Evolutionary conservation across 2,797 vertebrate species (phyloP).

Genomic region (Amniataba percoides): DNA sequence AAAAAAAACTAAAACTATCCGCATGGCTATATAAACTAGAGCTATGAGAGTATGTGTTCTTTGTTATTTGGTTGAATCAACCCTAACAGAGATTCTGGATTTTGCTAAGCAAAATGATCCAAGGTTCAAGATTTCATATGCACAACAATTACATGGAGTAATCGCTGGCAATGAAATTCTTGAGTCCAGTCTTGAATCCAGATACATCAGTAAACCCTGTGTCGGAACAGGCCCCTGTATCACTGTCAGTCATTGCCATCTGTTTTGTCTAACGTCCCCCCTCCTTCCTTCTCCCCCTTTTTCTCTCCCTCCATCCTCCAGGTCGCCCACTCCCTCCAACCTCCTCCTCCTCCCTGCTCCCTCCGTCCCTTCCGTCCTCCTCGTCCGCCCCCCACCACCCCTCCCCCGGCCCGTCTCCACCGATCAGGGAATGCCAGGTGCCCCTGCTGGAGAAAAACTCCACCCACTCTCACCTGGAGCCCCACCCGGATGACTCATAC

Average conservation of each 20-base stretch:
- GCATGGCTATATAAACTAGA: neutral
- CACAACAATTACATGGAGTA: too few relatives aligned
- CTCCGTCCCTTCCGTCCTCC: constrained; percentile 92
- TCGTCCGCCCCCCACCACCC: constrained; percentile 93
- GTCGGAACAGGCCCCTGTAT: constrained; percentile 48
- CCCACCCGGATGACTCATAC: constrained; percentile 96
- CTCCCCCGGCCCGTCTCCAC: constrained; percentile 88
- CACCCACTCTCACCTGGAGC: constrained; percentile 98
- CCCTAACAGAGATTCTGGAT: neutral
- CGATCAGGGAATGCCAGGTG: constrained; percentile 95
- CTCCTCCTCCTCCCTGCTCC: constrained; percentile 95
- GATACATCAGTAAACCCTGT: constrained; percentile 32
- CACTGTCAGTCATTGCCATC: constrained; percentile 84
- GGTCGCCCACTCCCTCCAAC: constrained; percentile 98
- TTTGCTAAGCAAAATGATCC: constrained; percentile 20
- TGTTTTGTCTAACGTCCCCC: constrained; percentile 89
- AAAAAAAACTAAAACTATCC: constrained; percentile 26
- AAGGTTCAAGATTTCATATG: too few relatives aligned
- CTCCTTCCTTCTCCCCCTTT: constrained; percentile 85
- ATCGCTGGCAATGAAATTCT: too few relatives aligned
- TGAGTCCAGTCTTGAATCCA: neutral
- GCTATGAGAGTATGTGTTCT: neutral
- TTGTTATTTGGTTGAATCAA: neutral
- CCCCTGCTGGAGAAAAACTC: constrained; percentile 99
- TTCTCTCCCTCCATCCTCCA: constrained; percentile 90